These are phyloP conservation scores for Hybos culiciformis DNA, from an alignment of 2,888 invertebrate genomes.

Conservation along the genomic window DNA sequence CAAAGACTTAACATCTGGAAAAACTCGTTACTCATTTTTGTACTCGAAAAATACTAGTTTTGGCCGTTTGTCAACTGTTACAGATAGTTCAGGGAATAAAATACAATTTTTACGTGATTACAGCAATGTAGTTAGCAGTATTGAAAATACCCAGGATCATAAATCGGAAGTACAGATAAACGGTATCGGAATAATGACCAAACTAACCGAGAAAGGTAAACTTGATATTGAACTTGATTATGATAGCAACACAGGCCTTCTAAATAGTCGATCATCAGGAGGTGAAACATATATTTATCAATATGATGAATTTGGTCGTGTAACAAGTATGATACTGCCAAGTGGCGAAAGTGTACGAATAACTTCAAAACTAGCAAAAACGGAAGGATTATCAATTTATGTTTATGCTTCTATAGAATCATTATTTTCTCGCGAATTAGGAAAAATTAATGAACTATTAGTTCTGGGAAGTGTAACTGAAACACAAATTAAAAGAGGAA, in stretches of 20 bases:
- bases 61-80: conserved; percentile 84
- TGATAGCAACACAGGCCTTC: conserved; percentile 73
- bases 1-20: conserved; percentile 87
- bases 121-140: conserved; percentile 82
- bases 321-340: conserved; percentile 73
- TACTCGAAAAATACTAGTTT: conserved; percentile 96
- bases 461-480: conserved; percentile 53
- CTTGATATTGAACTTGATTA: conserved; percentile 83
- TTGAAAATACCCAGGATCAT: conserved; percentile 87
- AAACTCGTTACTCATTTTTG: conserved; percentile 85
- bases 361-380: conserved; percentile 60
- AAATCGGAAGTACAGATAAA: conserved; percentile 86
- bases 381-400: conserved; percentile 61
- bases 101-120: conserved; percentile 85
- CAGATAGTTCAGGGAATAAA: conserved; percentile 86
- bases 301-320: conserved; percentile 79
- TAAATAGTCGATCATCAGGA: conserved; percentile 72
- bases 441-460: conserved; percentile 44
- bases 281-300: conserved; percentile 82
- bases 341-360: conserved; percentile 81
- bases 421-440: conserved; percentile 41
- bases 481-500: conserved; percentile 53
- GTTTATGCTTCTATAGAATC: conserved; percentile 48
- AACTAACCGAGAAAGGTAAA: conserved; percentile 75
- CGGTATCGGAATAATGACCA: conserved; percentile 80